Evolutionary conservation across 2,888 invertebrate genomes (phyloP), one percentile per base, ranked within the genome.

Genomic region (Urechis unicinctus): DNA sequence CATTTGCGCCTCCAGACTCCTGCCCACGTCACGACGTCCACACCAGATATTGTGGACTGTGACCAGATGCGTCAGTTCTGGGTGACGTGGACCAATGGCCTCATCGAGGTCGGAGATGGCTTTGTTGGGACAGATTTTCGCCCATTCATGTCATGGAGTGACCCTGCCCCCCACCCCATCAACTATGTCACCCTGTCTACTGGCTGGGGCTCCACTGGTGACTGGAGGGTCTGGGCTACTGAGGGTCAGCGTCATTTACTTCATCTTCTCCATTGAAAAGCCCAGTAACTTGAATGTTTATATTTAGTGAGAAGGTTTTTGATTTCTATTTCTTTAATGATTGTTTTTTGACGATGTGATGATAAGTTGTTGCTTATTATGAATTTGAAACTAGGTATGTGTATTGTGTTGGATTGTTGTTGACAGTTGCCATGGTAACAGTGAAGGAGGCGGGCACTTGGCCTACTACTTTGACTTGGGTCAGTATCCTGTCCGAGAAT

Each of bases 31-130:
- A 36, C 36, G 36, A 9, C 28, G 5, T 9, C 26, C 22, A 43
- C 25, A 24, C 36, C 46, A n/a, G 45, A 31, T 25, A 4, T 56
- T 22, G 31, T 56, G 25, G 36, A 36, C 53, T 53, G 56, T 22
- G 24, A 45, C 26, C 28, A 47, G 22, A 24, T 47, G 17, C 41
- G 56, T n/a, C 21, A 30, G 31, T 54, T 53, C 48, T 56, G 56
- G 56, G 21, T 56, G 30, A 26, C 24, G 21, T 56, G 53, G 52
- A 30, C 42, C 4, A 48, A 53, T 31, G 49, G 42, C n/a, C 25
- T 4, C 17, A 53, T 56, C 29, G n/a, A 9, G 25, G 48, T 56
- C 5, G 56, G 56, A 1, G n/a, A 52, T n/a, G 56, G 52, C 9
- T 2, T 22, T 1, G 36, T 36, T 17, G 36, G 36, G 17, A n/a